These are phyloP conservation scores for Philaethria dido DNA, from an alignment of 2,888 invertebrate species.

Conservation along the genomic window DNA sequence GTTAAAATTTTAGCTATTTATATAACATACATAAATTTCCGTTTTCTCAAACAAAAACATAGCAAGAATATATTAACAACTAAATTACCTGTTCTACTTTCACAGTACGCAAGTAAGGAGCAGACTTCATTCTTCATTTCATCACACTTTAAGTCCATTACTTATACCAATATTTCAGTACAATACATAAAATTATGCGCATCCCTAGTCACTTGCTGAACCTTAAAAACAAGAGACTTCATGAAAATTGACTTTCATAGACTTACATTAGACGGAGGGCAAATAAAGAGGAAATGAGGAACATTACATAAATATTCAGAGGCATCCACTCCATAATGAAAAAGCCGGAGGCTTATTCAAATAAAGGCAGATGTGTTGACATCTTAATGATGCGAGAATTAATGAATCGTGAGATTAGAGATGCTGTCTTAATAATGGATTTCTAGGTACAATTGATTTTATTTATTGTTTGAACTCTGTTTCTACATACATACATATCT, in stretches of 20 bases:
- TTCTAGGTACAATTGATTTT: neutral
- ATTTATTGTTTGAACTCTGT: neutral
- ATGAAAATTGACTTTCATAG: conserved; percentile 53
- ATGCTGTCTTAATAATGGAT: neutral
- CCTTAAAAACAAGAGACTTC: conserved; percentile 50
- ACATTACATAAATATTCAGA: conserved; percentile 66
- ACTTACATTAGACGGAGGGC: conserved; percentile 42
- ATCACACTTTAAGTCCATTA: conserved; percentile 17
- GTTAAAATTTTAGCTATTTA: too few species aligned
- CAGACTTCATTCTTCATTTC: conserved; percentile 3
- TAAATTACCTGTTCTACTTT: neutral
- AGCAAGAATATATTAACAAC: neutral
- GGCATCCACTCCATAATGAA: conserved; percentile 63
- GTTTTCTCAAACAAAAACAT: neutral
- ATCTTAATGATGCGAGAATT: conserved; percentile 50
- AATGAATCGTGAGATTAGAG: conserved; percentile 53
- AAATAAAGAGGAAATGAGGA: conserved; percentile 54
- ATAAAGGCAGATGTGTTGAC: conserved; percentile 50
- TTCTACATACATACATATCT: too few species aligned
- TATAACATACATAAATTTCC: neutral
- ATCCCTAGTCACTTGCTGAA: conserved; percentile 43
- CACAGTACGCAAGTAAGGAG: neutral
- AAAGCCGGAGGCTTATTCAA: conserved; percentile 62
- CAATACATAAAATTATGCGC: conserved; percentile 43
- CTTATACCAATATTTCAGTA: conserved; percentile 24